Conservation (phyloP, 2,797 vertebrate species). For the Threskiornis aethiopicus region DNA sequence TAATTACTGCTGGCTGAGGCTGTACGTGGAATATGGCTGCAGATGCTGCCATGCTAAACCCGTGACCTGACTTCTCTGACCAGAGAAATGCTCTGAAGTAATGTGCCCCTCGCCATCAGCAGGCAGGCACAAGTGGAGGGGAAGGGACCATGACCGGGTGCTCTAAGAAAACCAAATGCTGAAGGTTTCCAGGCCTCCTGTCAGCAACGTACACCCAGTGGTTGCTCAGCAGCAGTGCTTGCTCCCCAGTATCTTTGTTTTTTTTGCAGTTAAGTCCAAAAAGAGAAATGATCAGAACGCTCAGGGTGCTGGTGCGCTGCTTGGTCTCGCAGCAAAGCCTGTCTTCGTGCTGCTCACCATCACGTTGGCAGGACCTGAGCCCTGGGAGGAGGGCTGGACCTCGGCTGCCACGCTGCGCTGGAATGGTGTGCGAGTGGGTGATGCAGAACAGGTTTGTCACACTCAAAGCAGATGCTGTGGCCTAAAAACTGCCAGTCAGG, state of each 20-base stretch:
- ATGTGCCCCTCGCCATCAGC: rapidly evolving
- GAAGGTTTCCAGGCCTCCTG: background rate
- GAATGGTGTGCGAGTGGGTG: rapidly evolving
- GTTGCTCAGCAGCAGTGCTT: background rate
- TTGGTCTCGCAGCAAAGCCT: rapidly evolving
- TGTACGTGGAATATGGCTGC: rapidly evolving
- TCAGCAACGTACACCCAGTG: rapidly evolving
- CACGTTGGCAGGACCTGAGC: background rate
- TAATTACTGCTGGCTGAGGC: background rate
- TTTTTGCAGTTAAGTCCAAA: background rate
- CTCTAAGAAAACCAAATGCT: background rate
- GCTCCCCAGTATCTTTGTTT: background rate
- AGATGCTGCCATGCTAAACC: rapidly evolving
- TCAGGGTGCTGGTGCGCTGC: background rate
- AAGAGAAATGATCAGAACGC: background rate
- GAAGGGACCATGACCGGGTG: rapidly evolving
- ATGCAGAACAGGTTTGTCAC: background rate
- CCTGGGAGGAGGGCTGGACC: background rate
- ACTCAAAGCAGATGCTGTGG: background rate
- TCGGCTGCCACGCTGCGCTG: background rate
- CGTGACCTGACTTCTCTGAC: rapidly evolving
- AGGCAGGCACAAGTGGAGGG: rapidly evolving
- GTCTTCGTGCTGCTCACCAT: rapidly evolving
- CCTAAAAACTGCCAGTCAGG: background rate
- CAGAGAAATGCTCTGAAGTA: background rate